These are phyloP conservation scores for Ceuthmochares aereus DNA, from an alignment of 2,113 vertebrate genomes.

Conservation along the genomic window DNA sequence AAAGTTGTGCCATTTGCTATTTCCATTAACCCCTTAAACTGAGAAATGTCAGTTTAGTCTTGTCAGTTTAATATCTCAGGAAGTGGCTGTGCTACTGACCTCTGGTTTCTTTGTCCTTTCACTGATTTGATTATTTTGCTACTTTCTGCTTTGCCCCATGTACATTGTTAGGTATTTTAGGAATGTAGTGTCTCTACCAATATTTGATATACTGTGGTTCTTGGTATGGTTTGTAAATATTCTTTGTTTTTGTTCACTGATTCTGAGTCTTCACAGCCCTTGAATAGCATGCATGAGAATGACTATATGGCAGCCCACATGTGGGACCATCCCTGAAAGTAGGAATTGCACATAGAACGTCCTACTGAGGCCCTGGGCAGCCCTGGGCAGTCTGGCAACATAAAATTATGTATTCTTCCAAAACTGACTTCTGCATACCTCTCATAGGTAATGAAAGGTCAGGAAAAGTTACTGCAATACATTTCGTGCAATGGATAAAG, in stretches of 20 bases:
- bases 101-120: not conserved
- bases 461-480: not conserved
- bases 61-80: not conserved
- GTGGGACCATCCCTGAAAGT: not conserved
- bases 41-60: not conserved
- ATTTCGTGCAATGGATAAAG: not conserved
- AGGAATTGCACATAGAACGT: rapidly evolving
- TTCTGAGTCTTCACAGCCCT: not conserved
- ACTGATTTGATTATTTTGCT: not conserved
- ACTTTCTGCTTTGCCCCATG: not conserved
- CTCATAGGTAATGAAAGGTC: not conserved
- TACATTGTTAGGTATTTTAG: not conserved
- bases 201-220: not conserved
- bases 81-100: not conserved
- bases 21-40: conserved; percentile 46
- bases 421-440: not conserved
- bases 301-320: not conserved
- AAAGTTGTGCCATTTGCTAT: conserved; percentile 9
- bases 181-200: not conserved
- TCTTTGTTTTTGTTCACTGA: not conserved
- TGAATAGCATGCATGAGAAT: not conserved
- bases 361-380: not conserved
- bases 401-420: not conserved
- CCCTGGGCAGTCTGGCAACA: rapidly evolving
- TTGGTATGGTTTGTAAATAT: not conserved